Evolutionary conservation across 2,888 invertebrate species (phyloP).

Genomic region (Polydesmus complanatus): DNA sequence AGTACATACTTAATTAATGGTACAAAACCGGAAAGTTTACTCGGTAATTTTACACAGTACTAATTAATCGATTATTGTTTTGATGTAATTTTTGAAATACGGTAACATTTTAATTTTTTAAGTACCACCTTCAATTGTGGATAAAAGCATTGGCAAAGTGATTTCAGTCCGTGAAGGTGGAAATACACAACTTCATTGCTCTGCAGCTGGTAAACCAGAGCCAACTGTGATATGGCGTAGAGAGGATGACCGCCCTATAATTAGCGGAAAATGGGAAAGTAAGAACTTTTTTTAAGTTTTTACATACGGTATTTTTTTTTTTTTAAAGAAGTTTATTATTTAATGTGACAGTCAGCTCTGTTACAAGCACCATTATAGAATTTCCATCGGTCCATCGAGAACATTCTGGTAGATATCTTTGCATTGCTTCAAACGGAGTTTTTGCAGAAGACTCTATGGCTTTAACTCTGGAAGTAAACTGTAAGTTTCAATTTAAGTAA

Average conservation of each 20-base stretch:
- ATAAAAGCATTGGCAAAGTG: constrained; percentile 27
- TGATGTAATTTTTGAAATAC: background rate
- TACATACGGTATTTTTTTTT: constrained; percentile 1
- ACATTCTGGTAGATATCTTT: constrained; percentile 62
- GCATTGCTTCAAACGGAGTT: constrained; percentile 72
- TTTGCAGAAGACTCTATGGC: constrained; percentile 65
- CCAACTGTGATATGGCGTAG: constrained; percentile 67
- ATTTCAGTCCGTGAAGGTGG: constrained; percentile 66
- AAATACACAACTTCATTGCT: constrained; percentile 66
- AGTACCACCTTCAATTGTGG: constrained; percentile 12
- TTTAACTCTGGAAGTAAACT: constrained; percentile 73
- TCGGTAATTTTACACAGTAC: background rate
- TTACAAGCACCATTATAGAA: constrained; percentile 61
- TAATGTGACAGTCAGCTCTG: constrained; percentile 45
- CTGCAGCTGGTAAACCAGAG: constrained; percentile 59
- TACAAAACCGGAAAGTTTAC: background rate
- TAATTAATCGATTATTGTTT: background rate
- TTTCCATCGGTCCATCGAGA: constrained; percentile 57
- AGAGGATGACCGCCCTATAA: constrained; percentile 46
- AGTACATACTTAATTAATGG: constrained; percentile 49
- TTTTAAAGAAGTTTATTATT: background rate
- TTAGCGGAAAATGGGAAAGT: constrained; percentile 42
- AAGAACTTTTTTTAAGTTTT: constrained; percentile 23
- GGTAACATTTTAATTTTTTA: background rate
- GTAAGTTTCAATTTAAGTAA: constrained; percentile 45